Percentiles rank a stretch among this genome's conserved stretches.
These are phyloP conservation scores for Drosophila histrio DNA, from an alignment of 2,888 invertebrate species.

Conservation along the genomic window DNA sequence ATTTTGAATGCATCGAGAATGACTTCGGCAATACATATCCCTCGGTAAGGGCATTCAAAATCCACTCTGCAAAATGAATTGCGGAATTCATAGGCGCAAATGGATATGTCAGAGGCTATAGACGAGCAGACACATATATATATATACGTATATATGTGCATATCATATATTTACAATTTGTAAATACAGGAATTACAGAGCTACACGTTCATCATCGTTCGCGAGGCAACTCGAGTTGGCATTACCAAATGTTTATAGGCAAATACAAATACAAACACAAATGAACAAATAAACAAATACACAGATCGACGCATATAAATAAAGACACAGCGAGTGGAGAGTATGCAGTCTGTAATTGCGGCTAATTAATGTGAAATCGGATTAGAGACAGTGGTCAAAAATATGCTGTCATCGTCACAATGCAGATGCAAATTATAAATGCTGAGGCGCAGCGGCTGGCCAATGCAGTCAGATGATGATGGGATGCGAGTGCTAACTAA, in stretches of 20 bases:
- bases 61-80: slow-evolving; percentile 29
- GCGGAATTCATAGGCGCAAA: slow-evolving; percentile 48
- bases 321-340: neutral
- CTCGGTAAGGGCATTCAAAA: slow-evolving; percentile 13
- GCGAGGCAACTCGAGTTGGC: slow-evolving; percentile 25
- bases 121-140: neutral
- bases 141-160: neutral
- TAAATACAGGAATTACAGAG: neutral
- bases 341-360: slow-evolving; percentile 33
- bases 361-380: slow-evolving; percentile 61
- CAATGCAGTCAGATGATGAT: slow-evolving; percentile 2
- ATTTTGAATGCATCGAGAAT: no score
- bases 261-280: slow-evolving; percentile 40
- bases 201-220: slow-evolving; percentile 8
- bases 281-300: slow-evolving; percentile 35
- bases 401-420: neutral
- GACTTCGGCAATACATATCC: no score
- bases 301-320: neutral
- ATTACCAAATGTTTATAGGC: slow-evolving; percentile 50
- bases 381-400: slow-evolving; percentile 23
- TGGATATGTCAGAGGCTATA: slow-evolving; percentile 26
- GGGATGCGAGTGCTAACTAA: neutral
- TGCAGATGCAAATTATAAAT: slow-evolving; percentile 11
- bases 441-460: neutral
- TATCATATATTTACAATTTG: neutral